phyloP scores from a whole-genome alignment of 2,113 vertebrate genomes.

The Eudorcas thomsonii region DNA sequence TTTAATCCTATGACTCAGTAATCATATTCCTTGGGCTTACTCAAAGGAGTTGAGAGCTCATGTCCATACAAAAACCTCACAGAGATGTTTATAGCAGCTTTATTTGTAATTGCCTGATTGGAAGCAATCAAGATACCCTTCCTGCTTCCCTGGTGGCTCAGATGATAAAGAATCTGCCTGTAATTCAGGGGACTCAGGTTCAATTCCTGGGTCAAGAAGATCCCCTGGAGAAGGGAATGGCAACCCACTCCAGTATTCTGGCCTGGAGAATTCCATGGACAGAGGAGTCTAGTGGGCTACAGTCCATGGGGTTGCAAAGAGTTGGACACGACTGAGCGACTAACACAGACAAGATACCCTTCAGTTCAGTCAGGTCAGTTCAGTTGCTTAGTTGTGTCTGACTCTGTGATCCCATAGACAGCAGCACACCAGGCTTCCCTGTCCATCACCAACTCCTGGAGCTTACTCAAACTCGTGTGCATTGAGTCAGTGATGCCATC shows the following conservation, averaged over 20 bases:
- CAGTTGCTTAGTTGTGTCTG: neutral
- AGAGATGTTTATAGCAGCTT: neutral
- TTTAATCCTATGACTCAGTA: neutral
- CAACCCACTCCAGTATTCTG: neutral
- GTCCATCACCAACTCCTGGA: neutral
- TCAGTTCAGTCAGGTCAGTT: neutral
- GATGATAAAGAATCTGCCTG: neutral
- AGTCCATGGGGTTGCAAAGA: neutral
- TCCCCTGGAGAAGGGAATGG: neutral
- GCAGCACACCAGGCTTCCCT: neutral
- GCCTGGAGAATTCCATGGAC: neutral
- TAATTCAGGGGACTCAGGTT: neutral
- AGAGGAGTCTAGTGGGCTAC: neutral
- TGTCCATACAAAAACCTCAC: neutral
- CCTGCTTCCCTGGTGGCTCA: neutral
- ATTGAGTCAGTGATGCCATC: neutral
- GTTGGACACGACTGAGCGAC: neutral
- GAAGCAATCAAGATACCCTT: neutral
- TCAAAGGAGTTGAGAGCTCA: neutral
- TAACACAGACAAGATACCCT: neutral
- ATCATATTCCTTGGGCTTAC: neutral
- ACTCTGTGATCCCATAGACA: neutral
- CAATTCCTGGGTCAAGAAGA: neutral
- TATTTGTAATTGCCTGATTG: neutral
- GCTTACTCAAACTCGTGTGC: neutral